Evolutionary conservation across 35 echinoderm and acorn worm genomes (phyloP), one percentile per base, ranked within the genome.

Genomic region (Diadema setosum): DNA sequence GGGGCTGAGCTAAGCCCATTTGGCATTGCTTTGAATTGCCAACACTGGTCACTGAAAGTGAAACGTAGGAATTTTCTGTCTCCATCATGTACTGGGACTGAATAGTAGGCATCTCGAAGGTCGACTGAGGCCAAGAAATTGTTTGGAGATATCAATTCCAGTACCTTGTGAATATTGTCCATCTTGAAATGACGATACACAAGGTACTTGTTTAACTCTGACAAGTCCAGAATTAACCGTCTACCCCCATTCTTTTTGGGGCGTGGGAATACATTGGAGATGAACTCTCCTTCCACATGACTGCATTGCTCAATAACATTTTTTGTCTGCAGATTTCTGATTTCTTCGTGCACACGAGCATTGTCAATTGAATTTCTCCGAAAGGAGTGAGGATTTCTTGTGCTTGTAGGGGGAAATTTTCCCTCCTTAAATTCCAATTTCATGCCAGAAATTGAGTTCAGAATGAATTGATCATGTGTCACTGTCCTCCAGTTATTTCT

Each of bases 21-120:
- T 33, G 85, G 91, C 14, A 93, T 29, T 20, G 34, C 29, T 12
- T n/a, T 83, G 46, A 74, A 89, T 39, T 93, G 75, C 17, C 8
- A 93, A 5, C 73, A 42, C 6, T 83, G 61, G 12, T 49, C 45
- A 8, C 46, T 45, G 58, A 60, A 88, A 9, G 30, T 3, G 33
- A 84, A 89, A 57, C 88, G 81, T 0, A 92, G 24, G 27, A 36
- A 82, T 65, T 82, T 89, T 4, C 70, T 34, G 27, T 82, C 20
- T 16, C 59, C 60, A 12, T 12, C 20, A 42, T 32, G 5, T 41
- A 82, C 67, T 29, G 90, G 84, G 1, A 65, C 90, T 23, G 83
- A 61, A 44, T 87, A 92, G 41, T 92, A 87, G 29, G 83, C 84
- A 82, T 92, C 90, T 61, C 35, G 58, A 33, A 87, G 90, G 42